A percentile compares a stretch with the other conserved stretches of the same genome.
These are phyloP conservation scores for Eulithis prunata DNA, from an alignment of 2,888 invertebrate species.

Conservation along the genomic window DNA sequence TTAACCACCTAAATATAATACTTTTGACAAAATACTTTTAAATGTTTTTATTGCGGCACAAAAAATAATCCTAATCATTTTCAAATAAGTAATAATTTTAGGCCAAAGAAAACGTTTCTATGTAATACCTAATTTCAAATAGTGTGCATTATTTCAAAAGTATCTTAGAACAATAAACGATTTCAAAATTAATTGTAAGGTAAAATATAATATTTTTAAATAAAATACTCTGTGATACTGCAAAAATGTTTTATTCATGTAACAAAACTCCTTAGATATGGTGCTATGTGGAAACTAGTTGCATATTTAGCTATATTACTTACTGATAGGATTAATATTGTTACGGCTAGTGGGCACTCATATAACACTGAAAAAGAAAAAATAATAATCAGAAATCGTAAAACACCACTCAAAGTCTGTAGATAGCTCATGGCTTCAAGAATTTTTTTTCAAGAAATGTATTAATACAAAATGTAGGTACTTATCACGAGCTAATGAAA, in stretches of 20 bases:
- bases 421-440: too few relatives aligned
- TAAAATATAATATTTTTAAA: constrained; percentile 67
- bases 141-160: not conserved
- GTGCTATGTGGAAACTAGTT: constrained; percentile 61
- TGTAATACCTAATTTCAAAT: too few relatives aligned
- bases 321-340: constrained; percentile 50
- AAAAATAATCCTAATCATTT: not conserved
- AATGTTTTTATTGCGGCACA: too few relatives aligned
- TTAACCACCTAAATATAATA: too few relatives aligned
- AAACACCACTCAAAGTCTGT: too few relatives aligned
- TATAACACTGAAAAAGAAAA: constrained; percentile 81
- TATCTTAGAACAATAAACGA: not conserved
- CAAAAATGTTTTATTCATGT: constrained; percentile 48
- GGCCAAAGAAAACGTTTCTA: not conserved
- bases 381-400: not conserved
- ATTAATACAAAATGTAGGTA: too few relatives aligned
- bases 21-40: too few relatives aligned
- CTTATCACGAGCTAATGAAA: too few relatives aligned
- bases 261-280: constrained; percentile 54
- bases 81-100: not conserved
- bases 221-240: constrained; percentile 80
- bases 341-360: constrained; percentile 65
- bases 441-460: too few relatives aligned
- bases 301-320: constrained; percentile 56
- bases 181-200: constrained; percentile 15